Percentiles rank a stretch among this genome's conserved stretches.
Conservation (phyloP, 2,888 invertebrate genomes). For the Cecidostiba fungosa region DNA sequence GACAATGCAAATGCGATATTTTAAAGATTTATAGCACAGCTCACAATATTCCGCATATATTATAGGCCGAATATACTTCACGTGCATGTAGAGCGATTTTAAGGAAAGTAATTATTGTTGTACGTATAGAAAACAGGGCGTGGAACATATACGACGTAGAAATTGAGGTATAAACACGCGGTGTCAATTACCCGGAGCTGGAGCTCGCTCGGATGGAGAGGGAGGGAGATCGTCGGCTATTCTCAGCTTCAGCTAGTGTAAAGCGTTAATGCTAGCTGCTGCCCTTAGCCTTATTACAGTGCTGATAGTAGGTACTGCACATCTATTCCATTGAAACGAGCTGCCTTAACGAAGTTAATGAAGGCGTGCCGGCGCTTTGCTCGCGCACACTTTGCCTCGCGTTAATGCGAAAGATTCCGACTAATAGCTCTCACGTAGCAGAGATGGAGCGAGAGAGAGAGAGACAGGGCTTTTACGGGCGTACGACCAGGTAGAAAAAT, state of each 20-base stretch:
- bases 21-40: background rate
- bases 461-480: background rate
- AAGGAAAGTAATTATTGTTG: background rate
- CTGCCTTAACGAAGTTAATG: conserved; percentile 20
- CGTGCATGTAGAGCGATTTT: background rate
- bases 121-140: background rate
- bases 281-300: conserved; percentile 29
- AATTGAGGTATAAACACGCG: conserved; percentile 25
- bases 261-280: conserved; percentile 3
- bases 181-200: background rate
- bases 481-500: background rate
- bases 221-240: background rate
- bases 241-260: background rate
- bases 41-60: background rate
- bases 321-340: conserved; percentile 28
- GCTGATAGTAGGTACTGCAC: conserved; percentile 22
- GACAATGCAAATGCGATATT: background rate
- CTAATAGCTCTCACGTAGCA: conserved; percentile 8
- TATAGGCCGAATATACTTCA: background rate
- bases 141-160: background rate
- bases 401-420: conserved; percentile 19
- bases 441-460: background rate
- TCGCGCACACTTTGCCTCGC: conserved; percentile 9
- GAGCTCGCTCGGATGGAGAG: background rate
- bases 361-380: background rate